Evolutionary conservation across 1,140 invertebrate genomes (phyloP).

Genomic region (Ceratosolen solmsi): DNA sequence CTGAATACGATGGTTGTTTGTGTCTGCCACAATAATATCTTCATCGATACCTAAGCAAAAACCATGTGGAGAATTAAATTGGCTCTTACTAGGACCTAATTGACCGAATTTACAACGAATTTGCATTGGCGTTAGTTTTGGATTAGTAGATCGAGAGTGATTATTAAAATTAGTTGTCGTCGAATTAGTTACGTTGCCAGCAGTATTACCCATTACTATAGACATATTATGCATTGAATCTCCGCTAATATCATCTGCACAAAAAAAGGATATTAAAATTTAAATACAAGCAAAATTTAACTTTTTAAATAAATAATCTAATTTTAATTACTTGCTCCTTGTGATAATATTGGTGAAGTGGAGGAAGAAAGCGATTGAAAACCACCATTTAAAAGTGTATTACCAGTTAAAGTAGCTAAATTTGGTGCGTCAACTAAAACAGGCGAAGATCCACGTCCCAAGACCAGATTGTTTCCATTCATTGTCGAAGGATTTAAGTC

Average conservation of each 20-base stretch:
- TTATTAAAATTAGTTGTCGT: slow-evolving; percentile 72
- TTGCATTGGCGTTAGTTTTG: slow-evolving; percentile 85
- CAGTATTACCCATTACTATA: slow-evolving; percentile 61
- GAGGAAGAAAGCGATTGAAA: slow-evolving; percentile 76
- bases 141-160: slow-evolving; percentile 77
- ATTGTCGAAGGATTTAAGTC: slow-evolving; percentile 68
- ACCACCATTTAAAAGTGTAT: slow-evolving; percentile 73
- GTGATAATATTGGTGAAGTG: slow-evolving; percentile 77
- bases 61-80: slow-evolving; percentile 97
- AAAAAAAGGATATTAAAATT: slow-evolving; percentile 1
- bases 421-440: slow-evolving; percentile 71
- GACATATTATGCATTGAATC: slow-evolving; percentile 71
- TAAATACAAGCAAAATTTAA: slow-evolving; percentile 33
- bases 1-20: slow-evolving; percentile 96
- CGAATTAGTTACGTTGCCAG: slow-evolving; percentile 62
- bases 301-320: not conserved
- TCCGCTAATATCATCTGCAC: slow-evolving; percentile 67
- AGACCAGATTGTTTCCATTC: slow-evolving; percentile 67
- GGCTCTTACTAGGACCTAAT: slow-evolving; percentile 90
- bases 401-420: slow-evolving; percentile 71
- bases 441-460: slow-evolving; percentile 74
- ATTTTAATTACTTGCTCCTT: slow-evolving; percentile 63
- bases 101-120: slow-evolving; percentile 95
- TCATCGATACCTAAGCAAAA: slow-evolving; percentile 96
- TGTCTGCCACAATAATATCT: slow-evolving; percentile 96